Conservation (phyloP, 1,140 invertebrate species). For the Rhyacophila brunnea region DNA sequence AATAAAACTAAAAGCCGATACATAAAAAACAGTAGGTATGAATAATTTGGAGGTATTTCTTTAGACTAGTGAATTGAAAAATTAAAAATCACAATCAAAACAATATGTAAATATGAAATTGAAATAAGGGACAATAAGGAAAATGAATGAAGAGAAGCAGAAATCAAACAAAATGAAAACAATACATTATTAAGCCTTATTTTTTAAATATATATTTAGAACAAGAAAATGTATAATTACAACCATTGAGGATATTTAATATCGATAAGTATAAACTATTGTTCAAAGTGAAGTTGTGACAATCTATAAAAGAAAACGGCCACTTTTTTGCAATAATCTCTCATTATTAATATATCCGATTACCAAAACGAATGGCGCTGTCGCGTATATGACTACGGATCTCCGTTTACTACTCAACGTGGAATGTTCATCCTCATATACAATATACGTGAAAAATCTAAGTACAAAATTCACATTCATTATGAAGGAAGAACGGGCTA, state of each 20-base stretch:
- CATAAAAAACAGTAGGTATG: neutral
- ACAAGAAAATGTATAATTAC: conserved; percentile 60
- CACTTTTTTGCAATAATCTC: conserved; percentile 5
- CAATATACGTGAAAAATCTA: conserved; percentile 34
- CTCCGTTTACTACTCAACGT: neutral
- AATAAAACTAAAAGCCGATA: neutral
- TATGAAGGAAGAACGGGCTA: conserved; percentile 34
- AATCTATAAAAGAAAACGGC: conserved; percentile 39
- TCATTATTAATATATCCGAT: conserved; percentile 29
- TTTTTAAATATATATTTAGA: conserved; percentile 58
- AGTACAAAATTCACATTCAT: conserved; percentile 37
- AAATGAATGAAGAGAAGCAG: conserved; percentile 31
- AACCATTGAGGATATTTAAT: conserved; percentile 60
- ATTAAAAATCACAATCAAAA: conserved; percentile 10
- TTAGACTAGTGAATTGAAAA: neutral
- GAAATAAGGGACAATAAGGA: conserved; percentile 33
- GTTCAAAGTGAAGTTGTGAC: conserved; percentile 58
- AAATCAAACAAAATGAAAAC: conserved; percentile 35
- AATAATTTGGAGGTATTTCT: neutral
- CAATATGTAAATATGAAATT: conserved; percentile 33
- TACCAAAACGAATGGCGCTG: conserved; percentile 8
- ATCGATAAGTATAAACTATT: conserved; percentile 59
- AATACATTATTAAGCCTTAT: conserved; percentile 37
- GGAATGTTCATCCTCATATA: neutral
- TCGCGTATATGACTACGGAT: conserved; percentile 11